Evolutionary conservation across 2,113 vertebrate species (phyloP).

Genomic region (Paracanthobrama guichenoti): DNA sequence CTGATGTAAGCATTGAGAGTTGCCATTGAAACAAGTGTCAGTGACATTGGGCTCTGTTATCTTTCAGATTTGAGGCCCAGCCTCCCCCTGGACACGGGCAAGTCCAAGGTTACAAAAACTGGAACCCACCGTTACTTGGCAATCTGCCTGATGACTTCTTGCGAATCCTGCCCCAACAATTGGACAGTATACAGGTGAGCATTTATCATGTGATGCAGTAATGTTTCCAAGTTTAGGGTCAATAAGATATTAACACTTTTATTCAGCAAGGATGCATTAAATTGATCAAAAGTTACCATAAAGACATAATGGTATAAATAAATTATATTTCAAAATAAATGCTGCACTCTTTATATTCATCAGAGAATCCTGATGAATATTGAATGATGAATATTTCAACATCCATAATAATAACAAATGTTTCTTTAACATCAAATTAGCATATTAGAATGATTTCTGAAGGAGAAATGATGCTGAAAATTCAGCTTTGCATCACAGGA

Average conservation of each 20-base stretch:
- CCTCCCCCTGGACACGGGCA: constrained; percentile 63
- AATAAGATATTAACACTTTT: neutral
- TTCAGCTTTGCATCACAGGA: too few species aligned
- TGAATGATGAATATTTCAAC: neutral
- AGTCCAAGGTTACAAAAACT: constrained; percentile 84
- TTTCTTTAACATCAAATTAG: too few species aligned
- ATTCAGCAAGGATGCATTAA: neutral
- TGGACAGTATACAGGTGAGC: constrained; percentile 77
- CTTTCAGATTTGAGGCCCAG: constrained; percentile 77
- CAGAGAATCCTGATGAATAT: neutral
- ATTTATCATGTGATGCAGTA: neutral
- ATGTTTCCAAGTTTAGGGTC: neutral
- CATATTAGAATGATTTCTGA: too few species aligned
- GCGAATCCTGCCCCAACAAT: constrained; percentile 91
- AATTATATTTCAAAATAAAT: neutral
- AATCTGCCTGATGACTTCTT: constrained; percentile 94
- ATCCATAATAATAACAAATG: too few species aligned
- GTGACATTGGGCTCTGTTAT: neutral
- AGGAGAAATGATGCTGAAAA: too few species aligned
- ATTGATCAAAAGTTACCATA: neutral
- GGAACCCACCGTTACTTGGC: constrained; percentile 93
- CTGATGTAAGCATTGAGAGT: neutral
- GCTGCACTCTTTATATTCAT: neutral
- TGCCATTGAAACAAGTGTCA: neutral
- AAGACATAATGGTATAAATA: neutral